Evolutionary conservation across 2,113 vertebrate genomes (phyloP).

Genomic region (Hypomesus transpacificus): DNA sequence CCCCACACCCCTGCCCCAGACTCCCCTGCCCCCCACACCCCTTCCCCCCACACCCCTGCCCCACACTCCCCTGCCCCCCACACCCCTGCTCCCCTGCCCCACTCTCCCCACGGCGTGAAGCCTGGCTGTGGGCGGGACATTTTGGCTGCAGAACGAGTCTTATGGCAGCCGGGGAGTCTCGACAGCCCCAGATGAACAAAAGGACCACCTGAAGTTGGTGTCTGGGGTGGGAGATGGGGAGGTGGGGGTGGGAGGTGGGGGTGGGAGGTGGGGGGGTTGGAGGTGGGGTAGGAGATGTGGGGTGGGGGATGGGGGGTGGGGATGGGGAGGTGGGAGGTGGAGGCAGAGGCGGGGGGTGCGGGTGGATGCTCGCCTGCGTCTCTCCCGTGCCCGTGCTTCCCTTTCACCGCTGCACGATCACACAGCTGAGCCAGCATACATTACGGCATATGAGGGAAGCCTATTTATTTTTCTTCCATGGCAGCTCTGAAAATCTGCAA

Average conservation of each 20-base stretch:
- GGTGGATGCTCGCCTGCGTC: too few species aligned
- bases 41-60: not conserved
- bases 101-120: not conserved
- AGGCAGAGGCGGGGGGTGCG: too few species aligned
- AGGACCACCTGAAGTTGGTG: conserved; percentile 13
- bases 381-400: conserved; percentile 1
- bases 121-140: not conserved
- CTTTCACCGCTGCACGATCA: conserved; percentile 20
- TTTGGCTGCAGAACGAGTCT: not conserved
- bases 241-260: too few species aligned
- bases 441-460: conserved; percentile 22
- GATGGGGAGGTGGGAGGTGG: too few species aligned
- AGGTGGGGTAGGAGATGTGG: too few species aligned
- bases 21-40: rapidly evolving
- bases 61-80: rapidly evolving
- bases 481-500: conserved; percentile 5
- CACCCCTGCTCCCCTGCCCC: too few species aligned
- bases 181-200: not conserved
- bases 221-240: not conserved
- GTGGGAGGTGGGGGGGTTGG: too few species aligned
- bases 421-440: conserved; percentile 28
- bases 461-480: conserved; percentile 11
- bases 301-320: too few species aligned
- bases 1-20: not conserved
- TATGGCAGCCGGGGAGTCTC: not conserved